A percentile compares a stretch with the other conserved stretches of the same genome.
Conservation (phyloP, 1,140 invertebrate species). For the Drosophila tristis region DNA sequence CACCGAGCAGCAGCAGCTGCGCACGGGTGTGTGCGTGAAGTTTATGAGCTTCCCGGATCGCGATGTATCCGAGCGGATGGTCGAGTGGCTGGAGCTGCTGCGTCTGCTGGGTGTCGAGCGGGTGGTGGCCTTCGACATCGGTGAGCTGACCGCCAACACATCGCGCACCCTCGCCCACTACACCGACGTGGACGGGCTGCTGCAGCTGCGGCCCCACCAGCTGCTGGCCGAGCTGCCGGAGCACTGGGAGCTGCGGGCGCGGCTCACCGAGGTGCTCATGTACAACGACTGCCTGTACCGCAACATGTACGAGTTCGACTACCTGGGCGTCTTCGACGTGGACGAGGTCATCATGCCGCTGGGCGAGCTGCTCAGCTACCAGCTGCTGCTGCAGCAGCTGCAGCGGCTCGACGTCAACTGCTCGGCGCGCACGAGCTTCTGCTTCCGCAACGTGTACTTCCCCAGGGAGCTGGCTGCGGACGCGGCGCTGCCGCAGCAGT, state of each 20-base stretch:
- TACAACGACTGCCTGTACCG: constrained; percentile 98
- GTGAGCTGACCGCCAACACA: constrained; percentile 15
- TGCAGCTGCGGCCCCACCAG: constrained; percentile 92
- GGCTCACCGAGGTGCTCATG: constrained; percentile 95
- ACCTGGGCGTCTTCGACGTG: constrained; percentile 94
- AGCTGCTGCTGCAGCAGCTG: constrained; percentile 24
- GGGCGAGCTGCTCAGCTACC: constrained; percentile 64
- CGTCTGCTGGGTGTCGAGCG: constrained; percentile 93
- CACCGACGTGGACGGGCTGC: constrained; percentile 86
- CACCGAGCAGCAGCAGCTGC: constrained; percentile 81
- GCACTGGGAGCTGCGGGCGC: constrained; percentile 90
- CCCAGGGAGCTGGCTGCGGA: constrained; percentile 90
- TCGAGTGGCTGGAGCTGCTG: constrained; percentile 97
- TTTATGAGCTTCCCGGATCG: constrained; percentile 93
- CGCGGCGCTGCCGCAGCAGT: constrained; percentile 90
- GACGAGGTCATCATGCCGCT: constrained; percentile 96
- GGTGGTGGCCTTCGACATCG: constrained; percentile 93
- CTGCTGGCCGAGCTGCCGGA: constrained; percentile 88
- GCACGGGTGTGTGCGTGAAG: constrained; percentile 97
- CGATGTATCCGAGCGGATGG: constrained; percentile 92
- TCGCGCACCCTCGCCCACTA: constrained; percentile 89
- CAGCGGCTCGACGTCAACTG: constrained; percentile 8
- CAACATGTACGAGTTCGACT: constrained; percentile 94
- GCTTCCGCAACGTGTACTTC: constrained; percentile 96
- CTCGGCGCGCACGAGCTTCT: constrained; percentile 88